A percentile compares a stretch with the other conserved stretches of the same genome.
These are phyloP conservation scores for Lamprotornis superbus DNA, from an alignment of 2,113 vertebrate species.

Conservation along the genomic window DNA sequence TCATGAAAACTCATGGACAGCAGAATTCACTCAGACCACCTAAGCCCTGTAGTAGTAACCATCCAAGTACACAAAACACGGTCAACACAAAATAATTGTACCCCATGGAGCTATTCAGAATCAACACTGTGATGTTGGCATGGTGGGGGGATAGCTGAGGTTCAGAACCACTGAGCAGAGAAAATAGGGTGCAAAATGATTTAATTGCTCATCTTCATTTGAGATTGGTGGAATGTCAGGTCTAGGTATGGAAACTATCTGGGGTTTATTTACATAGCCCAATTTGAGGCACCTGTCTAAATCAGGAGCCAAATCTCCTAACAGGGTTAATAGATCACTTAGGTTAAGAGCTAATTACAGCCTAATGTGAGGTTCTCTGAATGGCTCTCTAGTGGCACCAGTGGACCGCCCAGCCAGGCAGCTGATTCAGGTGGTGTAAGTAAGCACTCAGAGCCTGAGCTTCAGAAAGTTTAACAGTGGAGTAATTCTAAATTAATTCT, in stretches of 20 bases:
- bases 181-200: neutral
- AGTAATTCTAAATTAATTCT: neutral
- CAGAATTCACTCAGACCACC: neutral
- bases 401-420: neutral
- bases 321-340: neutral
- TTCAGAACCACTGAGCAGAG: neutral
- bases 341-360: conserved; percentile 13
- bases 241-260: neutral
- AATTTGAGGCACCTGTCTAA: neutral
- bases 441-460: neutral
- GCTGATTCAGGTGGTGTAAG: neutral
- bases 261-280: neutral
- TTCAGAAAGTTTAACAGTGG: neutral
- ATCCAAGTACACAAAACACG: neutral
- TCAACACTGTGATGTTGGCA: neutral
- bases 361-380: neutral
- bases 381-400: neutral
- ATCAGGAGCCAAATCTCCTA: neutral
- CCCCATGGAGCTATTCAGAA: neutral
- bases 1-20: neutral
- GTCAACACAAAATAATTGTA: neutral
- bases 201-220: conserved; percentile 6
- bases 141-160: neutral
- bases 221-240: neutral
- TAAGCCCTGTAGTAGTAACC: neutral